Evolutionary conservation across 2,797 vertebrate species (phyloP), one percentile per base, ranked within the genome.

Genomic region (Pogonophryne albipinna): DNA sequence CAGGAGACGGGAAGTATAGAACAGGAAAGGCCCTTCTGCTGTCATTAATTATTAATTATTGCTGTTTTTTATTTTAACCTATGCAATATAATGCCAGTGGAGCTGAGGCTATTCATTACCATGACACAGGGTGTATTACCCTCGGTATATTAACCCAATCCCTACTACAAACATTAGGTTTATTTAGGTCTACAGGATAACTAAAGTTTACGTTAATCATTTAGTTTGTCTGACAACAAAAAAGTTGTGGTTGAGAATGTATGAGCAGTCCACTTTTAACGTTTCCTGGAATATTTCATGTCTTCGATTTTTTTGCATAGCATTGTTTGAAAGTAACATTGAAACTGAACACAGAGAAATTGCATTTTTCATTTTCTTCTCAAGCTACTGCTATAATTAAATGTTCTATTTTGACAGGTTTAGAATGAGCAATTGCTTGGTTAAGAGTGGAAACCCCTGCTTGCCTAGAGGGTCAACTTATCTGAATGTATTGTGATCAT

Each of bases 61-160:
- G 1, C 20, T 17, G 2, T n/a, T 13, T 44, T 16, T 23, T 27
- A 16, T 45, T n/a, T 12, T 49, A 6, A 42, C 5, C 34, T 59
- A 10, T n/a, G 38, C 17, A 53, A 34, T 31, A 67, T 31, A 67
- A 62, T 42, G 34, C 6, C 63, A 6, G 6, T 41, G 16, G 41
- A 42, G 46, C 6, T 42, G 14, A 59, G 46, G 65, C 23, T 78
- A 80, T 85, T 87, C 68, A 87, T 85, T 82, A 87, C 38, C n/a
- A 23, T 31, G 59, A 49, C 17, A 45, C 50, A 27, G 14, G 51
- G 47, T 77, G 81, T 76, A 79, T 84, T 60, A 72, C 45, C 58
- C 31, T 1, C 3, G 44, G 46, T 87, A 84, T 69, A 74, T 71
- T 71, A 75, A 76, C 61, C 14, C 42, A 49, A 31, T 44, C 41